phyloP scores from a whole-genome alignment of 1,140 invertebrate genomes.

The Drosophila dunni region DNA sequence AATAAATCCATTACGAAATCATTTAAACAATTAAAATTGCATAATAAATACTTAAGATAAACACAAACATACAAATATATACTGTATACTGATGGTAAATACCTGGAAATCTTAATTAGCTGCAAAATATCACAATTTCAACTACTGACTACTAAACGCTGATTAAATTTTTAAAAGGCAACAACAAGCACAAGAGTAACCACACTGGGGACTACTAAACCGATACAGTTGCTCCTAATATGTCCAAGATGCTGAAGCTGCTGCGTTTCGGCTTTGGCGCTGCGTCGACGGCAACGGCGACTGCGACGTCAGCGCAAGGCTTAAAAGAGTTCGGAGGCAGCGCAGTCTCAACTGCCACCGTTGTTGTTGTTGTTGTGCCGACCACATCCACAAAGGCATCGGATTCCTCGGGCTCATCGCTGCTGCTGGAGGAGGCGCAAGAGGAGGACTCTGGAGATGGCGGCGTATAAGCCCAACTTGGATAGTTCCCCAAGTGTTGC shows the following conservation, averaged over 20 bases:
- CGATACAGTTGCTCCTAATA: slow-evolving; percentile 69
- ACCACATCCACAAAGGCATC: slow-evolving; percentile 74
- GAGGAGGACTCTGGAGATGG: slow-evolving; percentile 72
- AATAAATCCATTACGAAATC: slow-evolving; percentile 82
- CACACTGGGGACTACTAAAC: slow-evolving; percentile 36
- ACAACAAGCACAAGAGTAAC: slow-evolving; percentile 29
- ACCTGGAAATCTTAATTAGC: slow-evolving; percentile 83
- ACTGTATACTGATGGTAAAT: slow-evolving; percentile 68
- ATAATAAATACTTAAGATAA: slow-evolving; percentile 80
- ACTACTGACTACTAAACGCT: slow-evolving; percentile 70
- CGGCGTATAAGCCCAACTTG: slow-evolving; percentile 76
- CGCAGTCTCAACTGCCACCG: slow-evolving; percentile 22
- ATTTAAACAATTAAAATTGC: slow-evolving; percentile 81
- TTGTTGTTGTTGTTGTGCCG: slow-evolving; percentile 48
- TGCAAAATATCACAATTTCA: slow-evolving; percentile 81
- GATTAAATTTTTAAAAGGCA: slow-evolving; percentile 76
- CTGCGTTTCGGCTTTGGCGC: slow-evolving; percentile 69
- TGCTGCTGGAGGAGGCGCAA: slow-evolving; percentile 48
- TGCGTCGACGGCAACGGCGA: slow-evolving; percentile 3
- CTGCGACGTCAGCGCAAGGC: slow-evolving; percentile 31
- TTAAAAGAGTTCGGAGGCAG: slow-evolving; percentile 39
- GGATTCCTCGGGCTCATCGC: slow-evolving; percentile 54
- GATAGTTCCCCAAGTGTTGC: slow-evolving; percentile 60
- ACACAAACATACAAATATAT: slow-evolving; percentile 4
- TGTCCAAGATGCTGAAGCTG: slow-evolving; percentile 79